Conservation (phyloP, 2,797 vertebrate genomes). For the Dendrocincla fuliginosa region DNA sequence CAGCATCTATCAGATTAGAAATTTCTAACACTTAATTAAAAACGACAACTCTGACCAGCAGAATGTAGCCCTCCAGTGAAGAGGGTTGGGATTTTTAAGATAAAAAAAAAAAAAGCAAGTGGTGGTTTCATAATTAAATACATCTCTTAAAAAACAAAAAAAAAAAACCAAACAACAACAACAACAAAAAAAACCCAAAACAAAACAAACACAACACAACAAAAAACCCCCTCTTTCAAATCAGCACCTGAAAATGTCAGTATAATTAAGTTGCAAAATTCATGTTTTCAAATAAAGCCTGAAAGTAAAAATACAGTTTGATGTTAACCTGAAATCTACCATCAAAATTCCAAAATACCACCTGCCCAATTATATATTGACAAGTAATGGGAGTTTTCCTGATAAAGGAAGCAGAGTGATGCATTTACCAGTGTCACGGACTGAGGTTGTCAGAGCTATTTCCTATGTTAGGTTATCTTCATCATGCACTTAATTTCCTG, state of each 20-base stretch:
- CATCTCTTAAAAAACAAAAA: background rate
- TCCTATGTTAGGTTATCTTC: slow-evolving; percentile 84
- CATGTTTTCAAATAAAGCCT: background rate
- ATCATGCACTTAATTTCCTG: slow-evolving; percentile 83
- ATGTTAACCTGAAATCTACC: background rate
- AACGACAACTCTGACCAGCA: background rate
- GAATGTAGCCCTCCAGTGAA: background rate
- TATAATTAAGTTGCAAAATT: background rate
- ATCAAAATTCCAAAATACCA: slow-evolving; percentile 7
- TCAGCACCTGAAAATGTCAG: background rate
- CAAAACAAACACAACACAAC: too few species aligned
- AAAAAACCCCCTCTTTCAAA: fast-evolving
- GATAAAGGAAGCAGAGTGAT: slow-evolving; percentile 23
- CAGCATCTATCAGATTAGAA: background rate
- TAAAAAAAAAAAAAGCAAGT: background rate
- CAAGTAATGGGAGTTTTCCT: slow-evolving; percentile 51
- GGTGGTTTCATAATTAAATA: background rate
- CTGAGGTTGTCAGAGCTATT: slow-evolving; percentile 77
- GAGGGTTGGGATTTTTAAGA: background rate
- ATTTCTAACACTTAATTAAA: background rate
- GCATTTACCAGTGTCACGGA: slow-evolving; percentile 52
- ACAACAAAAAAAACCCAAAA: background rate
- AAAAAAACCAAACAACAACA: background rate
- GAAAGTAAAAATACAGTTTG: background rate
- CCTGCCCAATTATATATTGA: background rate